Conservation (phyloP, 2,113 vertebrate genomes). For the Uria aalge region DNA sequence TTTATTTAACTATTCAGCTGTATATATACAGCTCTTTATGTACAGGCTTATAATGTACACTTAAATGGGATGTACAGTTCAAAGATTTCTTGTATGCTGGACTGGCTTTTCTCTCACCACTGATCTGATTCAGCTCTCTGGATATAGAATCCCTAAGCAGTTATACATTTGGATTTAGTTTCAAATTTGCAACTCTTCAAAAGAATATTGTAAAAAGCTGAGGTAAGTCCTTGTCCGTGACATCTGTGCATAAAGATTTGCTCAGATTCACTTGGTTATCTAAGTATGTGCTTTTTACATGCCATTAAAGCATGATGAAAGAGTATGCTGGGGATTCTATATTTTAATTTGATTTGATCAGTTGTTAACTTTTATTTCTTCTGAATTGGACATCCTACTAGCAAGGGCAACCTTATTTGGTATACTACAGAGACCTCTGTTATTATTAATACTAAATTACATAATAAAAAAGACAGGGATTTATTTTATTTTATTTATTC, state of each 20-base stretch:
- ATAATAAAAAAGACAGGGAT: neutral
- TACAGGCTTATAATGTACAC: neutral
- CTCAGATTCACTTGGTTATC: slow-evolving; percentile 33
- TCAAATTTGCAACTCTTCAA: slow-evolving; percentile 37
- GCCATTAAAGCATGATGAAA: slow-evolving; percentile 53
- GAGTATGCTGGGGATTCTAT: slow-evolving; percentile 36
- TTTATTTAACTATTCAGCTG: neutral
- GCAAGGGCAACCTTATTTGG: neutral
- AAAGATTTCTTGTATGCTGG: neutral
- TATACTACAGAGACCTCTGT: neutral
- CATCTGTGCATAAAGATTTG: slow-evolving; percentile 33
- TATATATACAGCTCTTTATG: neutral
- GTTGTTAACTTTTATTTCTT: slow-evolving; percentile 63
- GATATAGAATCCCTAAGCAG: neutral
- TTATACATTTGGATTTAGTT: slow-evolving; percentile 37
- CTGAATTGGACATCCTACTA: slow-evolving; percentile 43
- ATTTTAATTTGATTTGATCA: slow-evolving; percentile 66
- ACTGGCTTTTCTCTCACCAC: neutral
- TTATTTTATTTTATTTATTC: neutral
- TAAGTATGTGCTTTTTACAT: slow-evolving; percentile 11
- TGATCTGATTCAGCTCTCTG: neutral
- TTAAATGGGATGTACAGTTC: neutral
- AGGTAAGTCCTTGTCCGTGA: slow-evolving; percentile 27
- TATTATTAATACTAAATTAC: neutral
- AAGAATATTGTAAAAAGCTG: slow-evolving; percentile 32